phyloP scores from a whole-genome alignment of 1,140 invertebrate genomes.

The Pomacea maculata region DNA sequence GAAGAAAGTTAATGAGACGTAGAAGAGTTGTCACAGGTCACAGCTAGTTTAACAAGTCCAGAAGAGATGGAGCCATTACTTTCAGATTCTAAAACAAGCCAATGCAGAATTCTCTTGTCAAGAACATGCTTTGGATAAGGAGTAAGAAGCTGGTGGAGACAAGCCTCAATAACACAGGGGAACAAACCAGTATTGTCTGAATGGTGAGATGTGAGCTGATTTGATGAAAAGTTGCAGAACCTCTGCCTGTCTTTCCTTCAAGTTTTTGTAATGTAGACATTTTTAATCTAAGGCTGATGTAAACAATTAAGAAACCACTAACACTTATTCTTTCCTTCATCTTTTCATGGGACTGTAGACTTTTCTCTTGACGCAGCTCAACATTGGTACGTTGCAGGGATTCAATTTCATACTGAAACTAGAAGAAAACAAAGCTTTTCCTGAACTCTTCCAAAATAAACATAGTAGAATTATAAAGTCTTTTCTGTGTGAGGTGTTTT shows the following conservation, averaged over 20 bases:
- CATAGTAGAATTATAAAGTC: background rate
- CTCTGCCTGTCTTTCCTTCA: too few species aligned
- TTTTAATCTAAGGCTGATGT: background rate
- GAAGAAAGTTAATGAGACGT: too few species aligned
- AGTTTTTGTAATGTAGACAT: background rate
- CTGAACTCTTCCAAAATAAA: background rate
- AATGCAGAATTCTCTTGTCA: too few species aligned
- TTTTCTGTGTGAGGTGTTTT: background rate
- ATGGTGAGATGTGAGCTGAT: background rate
- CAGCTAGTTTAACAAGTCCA: too few species aligned
- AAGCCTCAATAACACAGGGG: too few species aligned
- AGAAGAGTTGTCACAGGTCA: too few species aligned
- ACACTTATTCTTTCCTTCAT: constrained; percentile 15
- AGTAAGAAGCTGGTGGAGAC: too few species aligned
- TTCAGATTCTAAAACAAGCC: too few species aligned
- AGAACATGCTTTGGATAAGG: too few species aligned
- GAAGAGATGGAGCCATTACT: too few species aligned
- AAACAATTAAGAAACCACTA: background rate
- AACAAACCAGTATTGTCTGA: background rate
- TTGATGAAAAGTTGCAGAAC: too few species aligned
- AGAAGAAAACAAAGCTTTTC: background rate
- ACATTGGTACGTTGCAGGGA: constrained; percentile 25
- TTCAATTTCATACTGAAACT: constrained; percentile 32
- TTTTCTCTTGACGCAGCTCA: constrained; percentile 20
- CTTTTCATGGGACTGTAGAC: background rate